A percentile compares a stretch with the other conserved stretches of the same genome.
Evolutionary conservation across 2,888 invertebrate genomes (phyloP).

Genomic region (Elmis aenea): DNA sequence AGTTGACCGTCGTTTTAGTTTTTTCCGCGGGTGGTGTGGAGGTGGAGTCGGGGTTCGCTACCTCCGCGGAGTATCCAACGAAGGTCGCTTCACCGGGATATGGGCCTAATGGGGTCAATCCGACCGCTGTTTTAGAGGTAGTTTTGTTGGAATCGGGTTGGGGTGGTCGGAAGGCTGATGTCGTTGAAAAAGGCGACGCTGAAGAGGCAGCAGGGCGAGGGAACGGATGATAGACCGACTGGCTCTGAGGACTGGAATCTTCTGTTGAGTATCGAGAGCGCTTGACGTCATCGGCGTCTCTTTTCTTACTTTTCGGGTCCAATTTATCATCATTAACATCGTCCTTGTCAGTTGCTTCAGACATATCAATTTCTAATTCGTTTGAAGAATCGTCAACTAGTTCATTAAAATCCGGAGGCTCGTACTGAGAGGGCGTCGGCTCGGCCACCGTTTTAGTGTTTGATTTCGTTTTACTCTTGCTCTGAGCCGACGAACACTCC

Average conservation of each 20-base stretch:
- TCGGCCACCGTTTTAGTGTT: conserved; percentile 34
- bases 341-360: conserved; percentile 64
- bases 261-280: conserved; percentile 31
- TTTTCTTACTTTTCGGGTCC: conserved; percentile 48
- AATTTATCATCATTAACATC: conserved; percentile 51
- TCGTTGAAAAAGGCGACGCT: conserved; percentile 63
- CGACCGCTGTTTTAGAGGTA: conserved; percentile 31
- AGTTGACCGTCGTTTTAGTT: conserved; percentile 41
- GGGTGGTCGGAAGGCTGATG: conserved; percentile 75
- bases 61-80: conserved; percentile 56
- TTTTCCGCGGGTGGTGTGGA: conserved; percentile 45
- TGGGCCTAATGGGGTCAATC: conserved; percentile 52
- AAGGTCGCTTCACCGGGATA: conserved; percentile 69
- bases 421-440: conserved; percentile 53
- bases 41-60: conserved; percentile 62
- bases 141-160: conserved; percentile 37
- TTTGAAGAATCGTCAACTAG: conserved; percentile 72
- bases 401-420: conserved; percentile 71
- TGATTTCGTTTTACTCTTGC: conserved; percentile 36
- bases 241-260: conserved; percentile 17
- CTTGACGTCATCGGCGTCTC: conserved; percentile 51
- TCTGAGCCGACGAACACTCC: conserved; percentile 47
- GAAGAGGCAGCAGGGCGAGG: conserved; percentile 47
- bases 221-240: conserved; percentile 40
- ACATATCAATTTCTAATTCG: conserved; percentile 75